Conservation (phyloP, 2,888 invertebrate genomes). For the Trichogramma dendrolimi region DNA sequence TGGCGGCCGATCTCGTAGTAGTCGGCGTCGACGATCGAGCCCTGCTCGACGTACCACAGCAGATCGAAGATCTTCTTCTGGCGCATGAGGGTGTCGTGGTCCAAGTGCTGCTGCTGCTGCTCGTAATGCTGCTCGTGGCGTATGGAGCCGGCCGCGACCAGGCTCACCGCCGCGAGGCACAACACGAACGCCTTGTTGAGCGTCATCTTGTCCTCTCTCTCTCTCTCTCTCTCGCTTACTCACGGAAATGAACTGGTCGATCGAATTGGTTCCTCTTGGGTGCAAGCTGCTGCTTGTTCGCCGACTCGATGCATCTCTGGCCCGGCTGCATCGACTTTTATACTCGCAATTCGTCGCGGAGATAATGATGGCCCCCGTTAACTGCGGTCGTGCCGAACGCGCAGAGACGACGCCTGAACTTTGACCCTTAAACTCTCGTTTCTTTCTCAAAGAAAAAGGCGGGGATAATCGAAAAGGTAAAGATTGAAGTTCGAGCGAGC, state of each 20-base stretch:
- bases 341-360: slow-evolving; percentile 10
- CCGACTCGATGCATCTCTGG: background rate
- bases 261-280: background rate
- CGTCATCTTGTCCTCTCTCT: slow-evolving; percentile 11
- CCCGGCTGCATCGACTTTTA: slow-evolving; percentile 20
- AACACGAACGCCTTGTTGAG: slow-evolving; percentile 22
- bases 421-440: no score
- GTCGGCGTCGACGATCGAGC: slow-evolving; percentile 40
- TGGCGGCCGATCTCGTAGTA: slow-evolving; percentile 43
- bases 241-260: background rate
- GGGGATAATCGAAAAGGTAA: background rate
- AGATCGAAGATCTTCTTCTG: slow-evolving; percentile 49
- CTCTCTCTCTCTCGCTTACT: background rate
- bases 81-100: slow-evolving; percentile 47
- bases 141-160: slow-evolving; percentile 1
- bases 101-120: slow-evolving; percentile 34
- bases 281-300: slow-evolving; percentile 1
- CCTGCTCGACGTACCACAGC: slow-evolving; percentile 43
- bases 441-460: no score
- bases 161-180: slow-evolving; percentile 13
- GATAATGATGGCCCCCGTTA: no score
- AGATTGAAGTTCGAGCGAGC: background rate
- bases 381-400: no score
- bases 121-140: slow-evolving; percentile 30
- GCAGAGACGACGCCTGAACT: no score